These are phyloP conservation scores for Perdita meconis DNA, from an alignment of 2,888 invertebrate genomes.

Conservation along the genomic window DNA sequence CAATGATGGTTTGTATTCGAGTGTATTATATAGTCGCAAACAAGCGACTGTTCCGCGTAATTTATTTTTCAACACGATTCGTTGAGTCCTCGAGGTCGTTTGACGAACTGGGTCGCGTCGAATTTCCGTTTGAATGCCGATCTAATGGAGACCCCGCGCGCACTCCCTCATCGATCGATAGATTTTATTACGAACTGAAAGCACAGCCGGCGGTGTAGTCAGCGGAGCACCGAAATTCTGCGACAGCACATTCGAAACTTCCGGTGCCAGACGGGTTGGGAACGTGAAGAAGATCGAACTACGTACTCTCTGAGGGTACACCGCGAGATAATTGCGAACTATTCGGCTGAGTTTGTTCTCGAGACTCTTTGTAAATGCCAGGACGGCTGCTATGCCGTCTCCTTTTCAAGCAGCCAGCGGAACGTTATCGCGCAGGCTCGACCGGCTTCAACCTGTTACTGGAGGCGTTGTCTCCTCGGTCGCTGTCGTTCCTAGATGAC, in stretches of 20 bases:
- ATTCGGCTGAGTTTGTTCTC: conserved; percentile 47
- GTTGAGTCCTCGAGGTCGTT: too few species aligned
- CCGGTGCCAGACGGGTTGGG: not conserved
- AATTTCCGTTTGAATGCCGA: not conserved
- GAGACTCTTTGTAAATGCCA: conserved; percentile 61
- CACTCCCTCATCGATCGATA: conserved; percentile 2
- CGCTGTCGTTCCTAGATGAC: too few species aligned
- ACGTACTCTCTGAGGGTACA: conserved; percentile 27
- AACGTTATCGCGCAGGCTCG: conserved; percentile 33
- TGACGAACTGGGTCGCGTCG: not conserved
- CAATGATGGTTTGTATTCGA: not conserved
- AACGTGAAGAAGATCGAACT: conserved; percentile 3
- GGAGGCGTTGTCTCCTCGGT: not conserved
- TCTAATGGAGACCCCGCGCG: not conserved
- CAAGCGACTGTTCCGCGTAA: not conserved
- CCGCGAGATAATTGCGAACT: conserved; percentile 47
- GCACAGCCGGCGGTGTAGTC: not conserved
- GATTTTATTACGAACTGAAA: conserved; percentile 13
- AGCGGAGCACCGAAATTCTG: not conserved
- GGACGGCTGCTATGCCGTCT: conserved; percentile 32
- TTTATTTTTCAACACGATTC: not conserved
- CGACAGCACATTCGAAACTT: not conserved
- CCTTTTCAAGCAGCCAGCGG: conserved; percentile 32
- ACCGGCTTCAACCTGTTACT: conserved; percentile 19
- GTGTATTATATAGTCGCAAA: not conserved